Conservation (phyloP, 1,140 invertebrate species). For the Nebria ingens region DNA sequence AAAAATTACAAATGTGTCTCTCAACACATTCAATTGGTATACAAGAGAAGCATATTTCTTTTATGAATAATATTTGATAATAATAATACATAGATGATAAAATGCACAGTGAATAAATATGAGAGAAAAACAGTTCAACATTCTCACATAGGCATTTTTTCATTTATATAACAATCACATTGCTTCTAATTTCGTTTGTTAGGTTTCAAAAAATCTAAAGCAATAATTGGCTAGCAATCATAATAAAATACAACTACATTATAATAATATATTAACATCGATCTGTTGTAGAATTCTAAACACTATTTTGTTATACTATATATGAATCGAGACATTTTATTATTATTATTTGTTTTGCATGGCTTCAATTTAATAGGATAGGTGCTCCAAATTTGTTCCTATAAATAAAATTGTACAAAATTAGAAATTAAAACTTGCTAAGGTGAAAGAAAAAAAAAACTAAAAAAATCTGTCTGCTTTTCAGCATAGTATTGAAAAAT, state of each 20-base stretch:
- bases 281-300: neutral
- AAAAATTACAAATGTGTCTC: too few species aligned
- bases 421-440: too few species aligned
- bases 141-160: neutral
- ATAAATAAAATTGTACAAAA: neutral
- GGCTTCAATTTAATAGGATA: constrained; percentile 8
- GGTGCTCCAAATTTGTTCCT: constrained; percentile 6
- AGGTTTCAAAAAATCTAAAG: neutral
- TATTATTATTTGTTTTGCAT: neutral
- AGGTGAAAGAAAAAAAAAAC: too few species aligned
- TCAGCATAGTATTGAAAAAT: too few species aligned
- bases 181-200: neutral
- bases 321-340: neutral
- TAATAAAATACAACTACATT: neutral
- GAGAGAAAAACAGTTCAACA: neutral
- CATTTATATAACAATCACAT: neutral
- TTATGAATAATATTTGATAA: neutral
- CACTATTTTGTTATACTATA: too few species aligned
- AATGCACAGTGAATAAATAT: neutral
- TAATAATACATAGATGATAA: neutral
- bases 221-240: neutral
- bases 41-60: constrained; percentile 17
- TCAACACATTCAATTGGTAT: neutral
- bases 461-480: neutral
- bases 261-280: neutral